Evolutionary conservation across 1,140 invertebrate genomes (phyloP).

Genomic region (Melipona quadrifasciata): DNA sequence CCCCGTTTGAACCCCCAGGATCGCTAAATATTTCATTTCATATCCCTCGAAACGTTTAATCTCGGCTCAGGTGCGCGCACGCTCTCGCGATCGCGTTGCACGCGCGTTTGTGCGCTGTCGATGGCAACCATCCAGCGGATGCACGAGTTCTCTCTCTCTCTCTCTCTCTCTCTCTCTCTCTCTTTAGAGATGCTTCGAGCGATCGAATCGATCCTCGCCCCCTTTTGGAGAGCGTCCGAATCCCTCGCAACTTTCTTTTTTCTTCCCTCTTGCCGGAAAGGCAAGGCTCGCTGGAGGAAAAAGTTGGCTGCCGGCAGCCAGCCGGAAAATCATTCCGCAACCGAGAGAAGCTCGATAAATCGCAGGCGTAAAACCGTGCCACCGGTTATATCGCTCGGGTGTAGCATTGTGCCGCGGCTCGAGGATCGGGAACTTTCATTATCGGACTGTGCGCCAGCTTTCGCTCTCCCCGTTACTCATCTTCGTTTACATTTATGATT

Average conservation of each 20-base stretch:
- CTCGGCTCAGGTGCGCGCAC: slow-evolving; percentile 75
- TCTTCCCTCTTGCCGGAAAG: background rate
- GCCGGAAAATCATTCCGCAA: slow-evolving; percentile 1
- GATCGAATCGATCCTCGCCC: background rate
- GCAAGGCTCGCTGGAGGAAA: background rate
- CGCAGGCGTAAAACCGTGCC: slow-evolving; percentile 29
- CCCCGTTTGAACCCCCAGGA: slow-evolving; percentile 62
- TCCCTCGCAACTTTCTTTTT: background rate
- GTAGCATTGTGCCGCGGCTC: slow-evolving; percentile 24
- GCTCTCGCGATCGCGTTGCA: slow-evolving; percentile 37
- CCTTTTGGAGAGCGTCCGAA: background rate
- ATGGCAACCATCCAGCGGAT: background rate
- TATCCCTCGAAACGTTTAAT: slow-evolving; percentile 76
- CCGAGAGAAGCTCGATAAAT: background rate
- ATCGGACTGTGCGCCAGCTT: slow-evolving; percentile 51
- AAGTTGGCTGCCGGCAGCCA: background rate
- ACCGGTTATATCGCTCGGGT: slow-evolving; percentile 23
- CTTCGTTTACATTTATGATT: slow-evolving; percentile 74
- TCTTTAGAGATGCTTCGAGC: background rate
- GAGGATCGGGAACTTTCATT: slow-evolving; percentile 63
- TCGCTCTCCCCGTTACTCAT: slow-evolving; percentile 49
- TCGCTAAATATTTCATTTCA: slow-evolving; percentile 80
- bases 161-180: background rate
- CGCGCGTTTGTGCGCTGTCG: slow-evolving; percentile 37
- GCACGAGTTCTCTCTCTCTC: background rate